A percentile compares a stretch with the other conserved stretches of the same genome.
Conservation (phyloP, 2,113 vertebrate genomes). For the Xiphophorus hellerii region DNA sequence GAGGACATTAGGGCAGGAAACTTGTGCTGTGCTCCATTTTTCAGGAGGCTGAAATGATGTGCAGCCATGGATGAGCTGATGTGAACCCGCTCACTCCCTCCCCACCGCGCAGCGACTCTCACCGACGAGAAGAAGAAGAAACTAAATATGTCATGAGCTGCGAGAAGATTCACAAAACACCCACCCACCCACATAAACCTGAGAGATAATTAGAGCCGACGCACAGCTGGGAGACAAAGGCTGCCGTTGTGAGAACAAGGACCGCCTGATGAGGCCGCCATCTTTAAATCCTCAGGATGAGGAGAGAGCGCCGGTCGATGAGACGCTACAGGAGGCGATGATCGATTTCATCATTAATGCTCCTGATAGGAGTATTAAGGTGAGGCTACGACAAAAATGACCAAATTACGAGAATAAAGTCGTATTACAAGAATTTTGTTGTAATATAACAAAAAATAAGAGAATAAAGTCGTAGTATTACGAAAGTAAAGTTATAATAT, state of each 20-base stretch:
- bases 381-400: no score
- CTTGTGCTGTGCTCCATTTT: constrained; percentile 19
- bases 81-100: constrained; percentile 48
- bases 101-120: constrained; percentile 38
- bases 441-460: no score
- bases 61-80: constrained; percentile 49
- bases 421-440: no score
- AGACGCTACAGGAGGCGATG: constrained; percentile 46
- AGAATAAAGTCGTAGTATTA: no score
- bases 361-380: no score
- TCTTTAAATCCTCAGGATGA: constrained; percentile 59
- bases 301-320: constrained; percentile 44
- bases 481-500: no score
- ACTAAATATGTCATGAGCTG: constrained; percentile 69
- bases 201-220: constrained; percentile 46
- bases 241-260: constrained; percentile 54
- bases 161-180: constrained; percentile 26
- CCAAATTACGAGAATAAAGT: no score
- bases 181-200: constrained; percentile 8
- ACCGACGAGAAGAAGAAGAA: constrained; percentile 24
- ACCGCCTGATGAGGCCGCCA: constrained; percentile 55
- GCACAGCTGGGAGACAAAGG: constrained; percentile 51
- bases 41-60: constrained; percentile 34
- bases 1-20: not conserved
- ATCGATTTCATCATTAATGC: no score